Evolutionary conservation across 2,113 vertebrate genomes (phyloP).

Genomic region (Anhinga anhinga): DNA sequence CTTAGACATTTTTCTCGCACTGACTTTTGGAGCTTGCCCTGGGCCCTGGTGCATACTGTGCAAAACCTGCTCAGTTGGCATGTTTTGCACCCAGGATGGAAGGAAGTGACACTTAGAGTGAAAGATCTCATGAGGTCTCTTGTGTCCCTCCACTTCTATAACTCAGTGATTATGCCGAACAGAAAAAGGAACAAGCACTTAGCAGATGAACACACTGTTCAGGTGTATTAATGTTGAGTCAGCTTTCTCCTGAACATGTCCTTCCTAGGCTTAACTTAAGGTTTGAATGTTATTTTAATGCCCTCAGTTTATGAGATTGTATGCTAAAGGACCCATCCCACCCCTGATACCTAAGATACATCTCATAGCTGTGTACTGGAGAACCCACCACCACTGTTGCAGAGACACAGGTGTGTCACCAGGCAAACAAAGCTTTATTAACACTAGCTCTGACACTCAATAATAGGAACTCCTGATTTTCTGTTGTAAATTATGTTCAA

Average conservation of each 20-base stretch:
- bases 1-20: not conserved
- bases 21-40: not conserved
- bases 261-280: not conserved
- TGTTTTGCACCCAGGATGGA: not conserved
- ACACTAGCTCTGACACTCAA: not conserved
- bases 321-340: not conserved
- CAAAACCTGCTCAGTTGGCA: not conserved
- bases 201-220: not conserved
- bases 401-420: not conserved
- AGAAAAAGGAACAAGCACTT: not conserved
- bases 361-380: not conserved
- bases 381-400: rapidly evolving
- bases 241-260: not conserved
- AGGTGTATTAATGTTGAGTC: not conserved
- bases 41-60: not conserved
- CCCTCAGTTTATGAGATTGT: not conserved
- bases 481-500: not conserved
- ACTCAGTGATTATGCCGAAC: not conserved
- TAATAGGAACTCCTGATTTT: not conserved
- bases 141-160: not conserved
- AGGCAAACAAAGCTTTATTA: not conserved
- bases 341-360: not conserved
- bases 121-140: not conserved
- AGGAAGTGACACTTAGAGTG: not conserved
- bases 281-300: not conserved